Evolutionary conservation across 2,888 invertebrate species (phyloP), one percentile per base, ranked within the genome.

Genomic region (Lutraria lutraria): DNA sequence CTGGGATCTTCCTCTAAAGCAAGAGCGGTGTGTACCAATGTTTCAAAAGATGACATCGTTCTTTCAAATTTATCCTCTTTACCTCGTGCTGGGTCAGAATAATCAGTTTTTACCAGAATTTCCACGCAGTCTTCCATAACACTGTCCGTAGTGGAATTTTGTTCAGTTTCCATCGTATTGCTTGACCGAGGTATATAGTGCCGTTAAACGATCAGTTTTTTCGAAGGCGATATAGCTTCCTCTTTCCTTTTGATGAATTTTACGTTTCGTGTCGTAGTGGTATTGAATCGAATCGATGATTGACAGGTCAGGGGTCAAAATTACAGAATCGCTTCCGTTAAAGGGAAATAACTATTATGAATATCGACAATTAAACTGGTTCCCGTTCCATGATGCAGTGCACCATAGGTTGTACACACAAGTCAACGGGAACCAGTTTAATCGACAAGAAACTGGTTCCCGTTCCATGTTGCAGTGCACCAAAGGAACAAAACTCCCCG

Each of bases 251-350:
- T 81, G 63, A 34, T 60, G 72, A 6, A 31, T 15, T 79, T 54
- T 84, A 60, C 88, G 81, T 88, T 86, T 80, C 53, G 53, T 79
- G 86, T 89, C 85, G 85, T 4, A 8, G 2, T 8, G 43, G 43
- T 43, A 8, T 43, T 43, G 8, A 43, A 43, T 85, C 82, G n/a
- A 31, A 63, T 85, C 82, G 31, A 52, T 76, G 82, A 87, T 72
- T 84, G 81, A 82, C 43, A 87, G 83, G 83, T 90, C 85, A 90
- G 83, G 86, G 90, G 90, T 88, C 86, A 90, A 16, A 19, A 53
- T 34, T 72, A 34, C 34, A 84, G 63, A 72, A 81, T 85, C 82
- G 83, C 79, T 89, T 89, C 89, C 89, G 87, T 63, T 52, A 79
- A 85, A 79, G 76, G 72, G 81, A 76, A 56, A 31, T 25, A 85